Evolutionary conservation across 2,797 vertebrate species (phyloP).

Genomic region (Dryobates pubescens): DNA sequence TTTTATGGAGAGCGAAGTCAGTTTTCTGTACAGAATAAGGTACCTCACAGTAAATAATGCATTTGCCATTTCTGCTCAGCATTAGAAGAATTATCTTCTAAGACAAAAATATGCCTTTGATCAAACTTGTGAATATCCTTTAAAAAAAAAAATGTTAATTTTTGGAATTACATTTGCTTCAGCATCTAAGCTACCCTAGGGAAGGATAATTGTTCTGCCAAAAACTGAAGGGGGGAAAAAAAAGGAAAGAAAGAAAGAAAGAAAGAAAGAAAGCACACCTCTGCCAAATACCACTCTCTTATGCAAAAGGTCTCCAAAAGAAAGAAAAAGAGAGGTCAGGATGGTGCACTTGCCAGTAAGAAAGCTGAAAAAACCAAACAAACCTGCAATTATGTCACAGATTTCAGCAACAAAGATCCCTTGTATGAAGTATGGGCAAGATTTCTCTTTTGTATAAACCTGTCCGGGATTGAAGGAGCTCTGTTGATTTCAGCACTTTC

Average conservation of each 20-base stretch:
- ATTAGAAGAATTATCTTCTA: not conserved
- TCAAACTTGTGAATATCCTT: not conserved
- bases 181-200: not conserved
- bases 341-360: not conserved
- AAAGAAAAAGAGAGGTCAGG: not conserved
- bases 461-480: not conserved
- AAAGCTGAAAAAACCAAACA: not conserved
- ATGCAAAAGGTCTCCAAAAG: not conserved
- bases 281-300: not conserved
- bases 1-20: not conserved
- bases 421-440: not conserved
- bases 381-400: not conserved
- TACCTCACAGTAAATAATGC: not conserved
- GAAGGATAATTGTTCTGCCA: not conserved
- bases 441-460: slow-evolving; percentile 4
- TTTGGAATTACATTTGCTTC: not conserved
- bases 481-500: not conserved
- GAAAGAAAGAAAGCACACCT: not conserved
- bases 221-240: not conserved
- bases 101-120: not conserved
- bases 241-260: no score
- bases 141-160: not conserved
- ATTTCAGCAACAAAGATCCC: slow-evolving; percentile 30
- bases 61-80: not conserved
- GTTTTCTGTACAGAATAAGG: not conserved